Base-by-base conservation (phyloP, 2,797 vertebrate genomes). In the Danio albolineatus region DNA sequence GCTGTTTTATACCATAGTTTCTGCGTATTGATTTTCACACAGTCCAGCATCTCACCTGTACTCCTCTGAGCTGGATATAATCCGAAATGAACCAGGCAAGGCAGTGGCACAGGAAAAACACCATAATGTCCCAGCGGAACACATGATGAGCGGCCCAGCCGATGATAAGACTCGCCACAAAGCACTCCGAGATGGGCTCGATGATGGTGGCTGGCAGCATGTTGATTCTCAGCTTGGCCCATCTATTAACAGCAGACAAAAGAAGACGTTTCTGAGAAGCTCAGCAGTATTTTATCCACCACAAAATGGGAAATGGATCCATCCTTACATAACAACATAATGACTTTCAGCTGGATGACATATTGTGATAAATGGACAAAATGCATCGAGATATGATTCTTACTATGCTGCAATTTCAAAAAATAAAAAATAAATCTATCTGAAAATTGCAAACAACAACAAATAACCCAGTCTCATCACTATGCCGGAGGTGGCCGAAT, bases 31-130 rank as follows among this genome's bases (percentile, higher is more conserved):
- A 3, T 36, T 59, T 36, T 36, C 36, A 12, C 28, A 6, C 0
- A 59, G 36, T 13, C 1, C 60, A 2, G 5, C 9, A 10, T 79
- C 28, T 43, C 92, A 99, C 97, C 96, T 99, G 97, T 66, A 99
- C 95, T 87, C 96, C 97, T 51, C 94, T 94, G 65, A 99, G 96
- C 89, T 99, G 97, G 86, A 99, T 93, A 90, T 99, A 99, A 92
- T 99, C 97, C 14, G 94, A 93, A 79, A 99, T 94, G 89, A 99
- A 99, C 98, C 98, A 99, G 2, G 97, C 97, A 81, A 99, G 91
- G 88, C 97, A 98, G 87, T 99, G 98, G 91, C 97, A 98, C 96
- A 99, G 96, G 88, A 99, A 98, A 92, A 99, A 99, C 16, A 98
- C 97, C 97, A 99, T 97, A 90, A 99, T 97, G 89, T 99, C 97